Conservation (phyloP, 2,888 invertebrate species). For the Imbricaverruca yamaguchii region DNA sequence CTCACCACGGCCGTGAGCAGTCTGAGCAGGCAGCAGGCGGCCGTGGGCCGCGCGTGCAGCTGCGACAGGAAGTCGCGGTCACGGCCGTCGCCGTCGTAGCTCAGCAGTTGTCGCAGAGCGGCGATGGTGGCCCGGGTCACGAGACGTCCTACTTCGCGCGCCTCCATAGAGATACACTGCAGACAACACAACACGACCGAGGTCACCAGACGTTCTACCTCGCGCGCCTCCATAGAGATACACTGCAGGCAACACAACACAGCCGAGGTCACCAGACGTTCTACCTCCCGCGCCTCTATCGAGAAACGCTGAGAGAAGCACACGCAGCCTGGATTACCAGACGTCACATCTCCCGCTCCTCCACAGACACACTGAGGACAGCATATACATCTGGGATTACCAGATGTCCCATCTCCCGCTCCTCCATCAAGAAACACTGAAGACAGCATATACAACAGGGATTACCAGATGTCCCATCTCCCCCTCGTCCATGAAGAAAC, state of each 20-base stretch:
- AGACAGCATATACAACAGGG: no score
- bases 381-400: no score
- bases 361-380: no score
- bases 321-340: neutral
- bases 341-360: no score
- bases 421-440: no score
- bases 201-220: constrained; percentile 18
- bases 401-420: no score
- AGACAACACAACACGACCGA: neutral
- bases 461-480: no score
- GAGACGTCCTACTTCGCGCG: constrained; percentile 7
- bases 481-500: no score
- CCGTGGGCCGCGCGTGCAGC: constrained; percentile 26
- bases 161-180: constrained; percentile 17
- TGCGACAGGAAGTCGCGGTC: constrained; percentile 23
- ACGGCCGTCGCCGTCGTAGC: constrained; percentile 1
- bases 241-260: neutral
- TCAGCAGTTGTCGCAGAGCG: constrained; percentile 16
- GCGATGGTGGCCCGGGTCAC: constrained; percentile 18
- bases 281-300: neutral
- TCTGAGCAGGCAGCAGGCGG: constrained; percentile 41
- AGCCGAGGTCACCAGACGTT: constrained; percentile 18
- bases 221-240: constrained; percentile 14
- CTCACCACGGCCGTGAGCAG: constrained; percentile 38
- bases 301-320: neutral